A percentile compares a stretch with the other conserved stretches of the same genome.
These are phyloP conservation scores for Blastobasis lacticolella DNA, from an alignment of 2,888 invertebrate species.

Conservation along the genomic window DNA sequence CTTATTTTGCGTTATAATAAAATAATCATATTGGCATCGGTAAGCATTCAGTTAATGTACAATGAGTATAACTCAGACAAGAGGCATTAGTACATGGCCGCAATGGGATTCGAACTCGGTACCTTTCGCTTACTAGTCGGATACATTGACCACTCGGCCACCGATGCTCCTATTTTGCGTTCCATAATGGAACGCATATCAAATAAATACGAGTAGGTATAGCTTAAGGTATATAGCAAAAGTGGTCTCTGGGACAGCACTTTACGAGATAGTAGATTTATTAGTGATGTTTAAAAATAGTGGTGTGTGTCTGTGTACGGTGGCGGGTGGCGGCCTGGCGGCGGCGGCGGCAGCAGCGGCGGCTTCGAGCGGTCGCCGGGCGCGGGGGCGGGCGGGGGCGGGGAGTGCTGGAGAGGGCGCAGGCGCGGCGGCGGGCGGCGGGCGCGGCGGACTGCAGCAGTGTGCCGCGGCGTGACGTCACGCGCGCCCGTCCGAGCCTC, in stretches of 20 bases:
- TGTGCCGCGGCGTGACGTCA: constrained; percentile 42
- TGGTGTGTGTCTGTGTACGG: constrained; percentile 2
- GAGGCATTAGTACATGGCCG: too few relatives aligned
- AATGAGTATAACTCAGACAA: too few relatives aligned
- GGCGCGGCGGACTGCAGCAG: constrained; percentile 29
- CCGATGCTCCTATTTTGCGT: background rate
- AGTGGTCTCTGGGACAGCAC: background rate
- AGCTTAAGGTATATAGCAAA: background rate
- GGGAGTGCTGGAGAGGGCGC: constrained; percentile 17
- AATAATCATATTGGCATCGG: too few relatives aligned
- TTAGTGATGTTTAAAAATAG: background rate
- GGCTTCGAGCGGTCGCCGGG: constrained; percentile 13
- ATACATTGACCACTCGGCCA: background rate
- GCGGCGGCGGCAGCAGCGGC: constrained; percentile 11
- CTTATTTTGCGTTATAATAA: too few relatives aligned
- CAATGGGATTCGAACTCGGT: too few relatives aligned
- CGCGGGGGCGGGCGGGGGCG: constrained; percentile 17
- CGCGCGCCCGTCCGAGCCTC: constrained; percentile 19
- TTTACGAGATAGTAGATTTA: background rate
- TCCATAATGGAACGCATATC: background rate
- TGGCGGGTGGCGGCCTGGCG: background rate
- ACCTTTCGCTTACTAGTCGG: too few relatives aligned
- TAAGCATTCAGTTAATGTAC: too few relatives aligned
- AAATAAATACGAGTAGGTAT: background rate
- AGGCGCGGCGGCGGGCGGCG: constrained; percentile 9